Percentiles rank a stretch among this genome's conserved stretches.
These are phyloP conservation scores for Geotrypetes seraphini DNA, from an alignment of 2,797 vertebrate species.

Conservation along the genomic window DNA sequence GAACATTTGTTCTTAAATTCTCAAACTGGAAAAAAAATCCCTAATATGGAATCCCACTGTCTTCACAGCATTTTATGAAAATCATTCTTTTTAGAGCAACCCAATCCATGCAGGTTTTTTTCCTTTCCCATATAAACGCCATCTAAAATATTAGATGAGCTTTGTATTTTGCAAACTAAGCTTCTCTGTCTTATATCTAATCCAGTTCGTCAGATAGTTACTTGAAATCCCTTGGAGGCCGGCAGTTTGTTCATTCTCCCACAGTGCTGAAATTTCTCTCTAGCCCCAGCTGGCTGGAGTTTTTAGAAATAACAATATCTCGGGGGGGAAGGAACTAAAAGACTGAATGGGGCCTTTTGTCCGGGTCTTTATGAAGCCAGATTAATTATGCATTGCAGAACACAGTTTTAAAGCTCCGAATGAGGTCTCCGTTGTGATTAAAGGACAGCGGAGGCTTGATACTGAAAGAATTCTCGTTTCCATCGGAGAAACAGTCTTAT, in stretches of 20 bases:
- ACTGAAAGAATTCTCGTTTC: slow-evolving; percentile 47
- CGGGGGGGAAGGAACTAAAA: slow-evolving; percentile 64
- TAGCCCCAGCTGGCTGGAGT: slow-evolving; percentile 87
- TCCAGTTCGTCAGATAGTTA: slow-evolving; percentile 64
- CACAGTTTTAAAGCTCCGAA: slow-evolving; percentile 60
- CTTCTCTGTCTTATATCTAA: slow-evolving; percentile 55
- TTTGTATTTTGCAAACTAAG: slow-evolving; percentile 38
- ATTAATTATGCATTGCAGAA: slow-evolving; percentile 91
- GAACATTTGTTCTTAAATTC: too few species aligned
- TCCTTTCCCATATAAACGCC: slow-evolving; percentile 35
- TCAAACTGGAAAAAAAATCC: too few species aligned
- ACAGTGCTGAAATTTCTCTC: slow-evolving; percentile 67
- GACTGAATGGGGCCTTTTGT: slow-evolving; percentile 90
- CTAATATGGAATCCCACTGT: too few species aligned
- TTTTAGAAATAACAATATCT: slow-evolving; percentile 81
- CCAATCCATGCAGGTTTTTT: too few species aligned
- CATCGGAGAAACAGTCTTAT: slow-evolving; percentile 47
- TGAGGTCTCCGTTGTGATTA: slow-evolving; percentile 51
- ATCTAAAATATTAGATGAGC: slow-evolving; percentile 43
- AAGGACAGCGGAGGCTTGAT: slow-evolving; percentile 46
- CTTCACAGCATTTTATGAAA: too few species aligned
- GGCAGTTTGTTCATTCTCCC: slow-evolving; percentile 57
- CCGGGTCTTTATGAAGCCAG: slow-evolving; percentile 75
- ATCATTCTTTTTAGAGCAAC: too few species aligned
- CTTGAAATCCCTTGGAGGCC: slow-evolving; percentile 50